Percentiles rank a stretch among this genome's conserved stretches.
These are phyloP conservation scores for Drosophila murphyi DNA, from an alignment of 1,140 invertebrate species.

Conservation along the genomic window DNA sequence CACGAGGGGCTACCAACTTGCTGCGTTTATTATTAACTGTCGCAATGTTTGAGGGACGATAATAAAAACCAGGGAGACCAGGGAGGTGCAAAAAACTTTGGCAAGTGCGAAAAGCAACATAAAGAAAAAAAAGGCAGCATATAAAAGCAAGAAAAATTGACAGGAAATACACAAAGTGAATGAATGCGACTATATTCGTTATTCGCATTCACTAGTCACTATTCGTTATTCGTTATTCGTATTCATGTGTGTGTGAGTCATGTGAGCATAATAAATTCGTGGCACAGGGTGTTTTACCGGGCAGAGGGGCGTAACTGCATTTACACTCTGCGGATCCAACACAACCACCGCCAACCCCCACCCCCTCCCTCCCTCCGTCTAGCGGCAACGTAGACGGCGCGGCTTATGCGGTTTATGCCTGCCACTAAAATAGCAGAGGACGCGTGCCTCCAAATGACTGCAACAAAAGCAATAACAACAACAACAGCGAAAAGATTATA, in stretches of 20 bases:
- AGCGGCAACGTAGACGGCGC: not conserved
- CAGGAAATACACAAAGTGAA: slow-evolving; percentile 53
- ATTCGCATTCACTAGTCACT: slow-evolving; percentile 16
- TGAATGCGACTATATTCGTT: slow-evolving; percentile 37
- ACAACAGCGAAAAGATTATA: slow-evolving; percentile 5
- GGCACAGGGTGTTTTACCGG: not conserved
- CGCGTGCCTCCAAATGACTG: slow-evolving; percentile 36
- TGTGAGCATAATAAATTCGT: slow-evolving; percentile 34
- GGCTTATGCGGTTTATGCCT: slow-evolving; percentile 23
- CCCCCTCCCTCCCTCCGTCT: too few relatives aligned
- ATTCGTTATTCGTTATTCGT: slow-evolving; percentile 30
- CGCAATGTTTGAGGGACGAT: slow-evolving; percentile 59
- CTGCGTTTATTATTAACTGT: slow-evolving; percentile 77
- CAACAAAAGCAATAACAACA: slow-evolving; percentile 1
- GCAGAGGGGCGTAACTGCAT: slow-evolving; percentile 19
- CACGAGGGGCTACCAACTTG: slow-evolving; percentile 17
- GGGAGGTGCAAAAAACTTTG: slow-evolving; percentile 33
- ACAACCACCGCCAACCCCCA: too few relatives aligned
- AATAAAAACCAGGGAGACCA: slow-evolving; percentile 10
- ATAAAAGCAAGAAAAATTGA: slow-evolving; percentile 45
- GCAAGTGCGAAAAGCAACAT: not conserved
- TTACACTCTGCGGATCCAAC: slow-evolving; percentile 1
- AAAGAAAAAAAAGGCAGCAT: not conserved
- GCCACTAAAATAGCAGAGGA: slow-evolving; percentile 16
- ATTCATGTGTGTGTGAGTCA: slow-evolving; percentile 9